These are phyloP conservation scores for Rhinella marina DNA, from an alignment of 2,797 vertebrate genomes.

Conservation along the genomic window DNA sequence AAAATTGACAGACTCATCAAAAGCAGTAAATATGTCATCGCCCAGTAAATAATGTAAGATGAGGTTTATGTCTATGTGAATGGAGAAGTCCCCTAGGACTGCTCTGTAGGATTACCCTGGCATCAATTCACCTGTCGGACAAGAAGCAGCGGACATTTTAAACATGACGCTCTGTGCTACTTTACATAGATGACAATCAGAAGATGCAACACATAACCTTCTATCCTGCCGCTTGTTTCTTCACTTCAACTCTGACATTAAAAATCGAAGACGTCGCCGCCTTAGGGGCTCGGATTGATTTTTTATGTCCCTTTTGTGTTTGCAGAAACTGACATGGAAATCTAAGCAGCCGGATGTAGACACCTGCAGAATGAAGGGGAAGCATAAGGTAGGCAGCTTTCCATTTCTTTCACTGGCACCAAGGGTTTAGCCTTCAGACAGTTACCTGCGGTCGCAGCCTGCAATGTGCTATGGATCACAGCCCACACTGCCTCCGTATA, in stretches of 20 bases:
- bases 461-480: constrained; percentile 68
- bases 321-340: constrained; percentile 98
- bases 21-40: constrained; percentile 23
- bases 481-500: constrained; percentile 66
- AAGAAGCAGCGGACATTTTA: constrained; percentile 9
- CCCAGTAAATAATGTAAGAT: background rate
- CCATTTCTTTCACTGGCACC: constrained; percentile 74
- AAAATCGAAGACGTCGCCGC: constrained; percentile 69
- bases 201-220: constrained; percentile 70
- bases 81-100: background rate
- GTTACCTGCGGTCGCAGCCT: constrained; percentile 66
- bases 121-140: constrained; percentile 23
- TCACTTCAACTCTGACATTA: constrained; percentile 70
- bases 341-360: constrained; percentile 97
- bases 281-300: constrained; percentile 74
- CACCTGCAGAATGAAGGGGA: constrained; percentile 99
- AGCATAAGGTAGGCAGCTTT: constrained; percentile 90
- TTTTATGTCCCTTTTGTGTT: constrained; percentile 70
- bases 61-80: background rate
- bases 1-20: background rate
- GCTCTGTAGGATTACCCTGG: background rate
- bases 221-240: constrained; percentile 66
- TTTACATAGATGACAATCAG: constrained; percentile 66
- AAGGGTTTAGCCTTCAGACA: constrained; percentile 70
- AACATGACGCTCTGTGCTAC: constrained; percentile 8